phyloP scores from a whole-genome alignment of 1,140 invertebrate species.

The Glomeris maerens region DNA sequence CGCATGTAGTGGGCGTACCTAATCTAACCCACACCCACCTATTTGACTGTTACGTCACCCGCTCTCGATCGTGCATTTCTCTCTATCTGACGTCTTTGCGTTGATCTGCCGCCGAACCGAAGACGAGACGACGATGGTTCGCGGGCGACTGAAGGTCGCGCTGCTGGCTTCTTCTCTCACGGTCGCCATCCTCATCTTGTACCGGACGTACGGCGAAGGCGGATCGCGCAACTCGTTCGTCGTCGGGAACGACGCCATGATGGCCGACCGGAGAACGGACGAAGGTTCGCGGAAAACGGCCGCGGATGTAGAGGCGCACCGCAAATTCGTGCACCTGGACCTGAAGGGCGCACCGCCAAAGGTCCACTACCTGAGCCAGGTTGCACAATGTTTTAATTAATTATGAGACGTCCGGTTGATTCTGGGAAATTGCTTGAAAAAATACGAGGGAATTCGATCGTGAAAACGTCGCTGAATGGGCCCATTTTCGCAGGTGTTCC shows the following conservation, averaged over 20 bases:
- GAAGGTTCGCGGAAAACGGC: background rate
- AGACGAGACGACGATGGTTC: background rate
- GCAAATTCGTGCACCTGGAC: conserved; percentile 60
- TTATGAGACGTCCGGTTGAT: too few relatives aligned
- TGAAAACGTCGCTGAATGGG: too few relatives aligned
- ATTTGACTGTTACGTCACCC: too few relatives aligned
- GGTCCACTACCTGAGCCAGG: conserved; percentile 47
- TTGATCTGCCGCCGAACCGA: background rate
- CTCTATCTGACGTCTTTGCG: too few relatives aligned
- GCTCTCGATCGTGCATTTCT: too few relatives aligned
- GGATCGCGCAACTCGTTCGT: background rate
- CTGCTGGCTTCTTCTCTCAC: background rate
- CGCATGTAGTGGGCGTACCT: too few relatives aligned
- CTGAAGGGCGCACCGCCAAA: conserved; percentile 77
- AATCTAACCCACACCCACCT: too few relatives aligned
- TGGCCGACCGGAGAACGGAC: background rate
- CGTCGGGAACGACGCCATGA: background rate
- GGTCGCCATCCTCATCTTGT: background rate
- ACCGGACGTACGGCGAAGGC: background rate
- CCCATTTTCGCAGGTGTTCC: conserved; percentile 57
- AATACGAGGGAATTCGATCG: too few relatives aligned
- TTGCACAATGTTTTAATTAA: too few relatives aligned
- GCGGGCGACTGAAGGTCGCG: background rate
- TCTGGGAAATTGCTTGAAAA: too few relatives aligned
- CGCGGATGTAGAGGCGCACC: background rate